Evolutionary conservation across 2,888 invertebrate genomes (phyloP).

Genomic region (Drosophila gaucha): DNA sequence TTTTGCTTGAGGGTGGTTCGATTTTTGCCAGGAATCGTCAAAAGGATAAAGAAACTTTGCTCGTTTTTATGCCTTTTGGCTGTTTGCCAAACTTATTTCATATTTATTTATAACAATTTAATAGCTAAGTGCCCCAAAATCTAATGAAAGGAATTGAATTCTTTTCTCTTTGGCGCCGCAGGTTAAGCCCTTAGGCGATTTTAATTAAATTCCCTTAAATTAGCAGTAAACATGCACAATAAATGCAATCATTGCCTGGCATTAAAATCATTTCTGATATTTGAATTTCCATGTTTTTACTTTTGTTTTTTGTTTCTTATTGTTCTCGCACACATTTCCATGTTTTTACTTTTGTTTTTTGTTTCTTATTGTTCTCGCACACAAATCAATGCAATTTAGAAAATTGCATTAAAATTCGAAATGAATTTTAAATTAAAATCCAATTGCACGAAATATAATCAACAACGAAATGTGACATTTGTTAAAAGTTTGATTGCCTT

Average conservation of each 20-base stretch:
- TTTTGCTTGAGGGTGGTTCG: slow-evolving; percentile 63
- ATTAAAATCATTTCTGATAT: slow-evolving; percentile 55
- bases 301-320: slow-evolving; percentile 1
- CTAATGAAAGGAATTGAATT: slow-evolving; percentile 52
- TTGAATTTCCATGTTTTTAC: slow-evolving; percentile 39
- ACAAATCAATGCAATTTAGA: slow-evolving; percentile 70
- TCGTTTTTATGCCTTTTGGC: slow-evolving; percentile 42
- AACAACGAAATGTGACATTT: slow-evolving; percentile 26
- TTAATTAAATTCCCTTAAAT: slow-evolving; percentile 68
- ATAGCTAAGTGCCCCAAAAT: slow-evolving; percentile 34
- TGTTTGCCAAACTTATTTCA: slow-evolving; percentile 55
- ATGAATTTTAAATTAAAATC: slow-evolving; percentile 57
- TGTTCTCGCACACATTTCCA: slow-evolving; percentile 54
- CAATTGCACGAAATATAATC: slow-evolving; percentile 20
- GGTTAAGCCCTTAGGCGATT: slow-evolving; percentile 5
- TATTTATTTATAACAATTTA: slow-evolving; percentile 60
- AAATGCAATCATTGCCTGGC: slow-evolving; percentile 43
- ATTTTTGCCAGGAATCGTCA: slow-evolving; percentile 43
- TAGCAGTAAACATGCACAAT: slow-evolving; percentile 54
- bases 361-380: slow-evolving; percentile 11
- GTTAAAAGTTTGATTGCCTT: slow-evolving; percentile 33
- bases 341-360: slow-evolving; percentile 22
- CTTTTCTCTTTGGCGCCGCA: background rate
- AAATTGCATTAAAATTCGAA: slow-evolving; percentile 64
- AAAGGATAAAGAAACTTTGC: slow-evolving; percentile 67